Percentiles rank a stretch among this genome's conserved stretches.
phyloP scores from a whole-genome alignment of 2,797 vertebrate species.

The Labeo calbasu region DNA sequence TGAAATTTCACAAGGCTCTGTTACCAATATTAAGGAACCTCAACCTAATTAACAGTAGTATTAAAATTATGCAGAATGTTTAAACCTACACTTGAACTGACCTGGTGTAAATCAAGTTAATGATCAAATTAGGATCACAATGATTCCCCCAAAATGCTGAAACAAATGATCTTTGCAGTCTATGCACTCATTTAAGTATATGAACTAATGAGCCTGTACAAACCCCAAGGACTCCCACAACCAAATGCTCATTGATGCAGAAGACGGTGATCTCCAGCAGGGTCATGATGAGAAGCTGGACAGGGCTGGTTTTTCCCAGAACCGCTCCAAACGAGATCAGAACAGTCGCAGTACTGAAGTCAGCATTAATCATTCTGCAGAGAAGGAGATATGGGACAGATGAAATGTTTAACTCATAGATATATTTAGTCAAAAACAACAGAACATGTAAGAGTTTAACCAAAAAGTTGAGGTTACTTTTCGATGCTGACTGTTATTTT shows the following conservation, averaged over 20 bases:
- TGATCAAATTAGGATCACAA: background rate
- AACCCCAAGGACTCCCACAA: slow-evolving; percentile 71
- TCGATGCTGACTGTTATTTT: slow-evolving; percentile 78
- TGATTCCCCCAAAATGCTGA: background rate
- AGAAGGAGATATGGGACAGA: slow-evolving; percentile 2
- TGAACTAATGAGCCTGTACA: slow-evolving; percentile 46
- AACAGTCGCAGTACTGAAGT: slow-evolving; percentile 94
- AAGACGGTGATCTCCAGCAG: slow-evolving; percentile 90
- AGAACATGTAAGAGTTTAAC: background rate
- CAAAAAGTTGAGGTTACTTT: slow-evolving; percentile 71
- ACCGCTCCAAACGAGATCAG: slow-evolving; percentile 97
- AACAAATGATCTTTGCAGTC: background rate
- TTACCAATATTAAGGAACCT: background rate
- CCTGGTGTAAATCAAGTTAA: background rate
- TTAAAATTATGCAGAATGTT: background rate
- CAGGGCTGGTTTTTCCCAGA: slow-evolving; percentile 92
- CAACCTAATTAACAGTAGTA: background rate
- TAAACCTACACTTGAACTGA: background rate
- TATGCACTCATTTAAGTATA: background rate
- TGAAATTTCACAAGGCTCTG: background rate
- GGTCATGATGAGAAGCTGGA: slow-evolving; percentile 94
- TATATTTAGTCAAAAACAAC: background rate
- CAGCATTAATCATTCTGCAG: slow-evolving; percentile 92
- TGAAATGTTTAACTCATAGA: background rate
- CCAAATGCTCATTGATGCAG: slow-evolving; percentile 87